Evolutionary conservation across 2,888 invertebrate genomes (phyloP).

Genomic region (Thysanoteuthis rhombus): DNA sequence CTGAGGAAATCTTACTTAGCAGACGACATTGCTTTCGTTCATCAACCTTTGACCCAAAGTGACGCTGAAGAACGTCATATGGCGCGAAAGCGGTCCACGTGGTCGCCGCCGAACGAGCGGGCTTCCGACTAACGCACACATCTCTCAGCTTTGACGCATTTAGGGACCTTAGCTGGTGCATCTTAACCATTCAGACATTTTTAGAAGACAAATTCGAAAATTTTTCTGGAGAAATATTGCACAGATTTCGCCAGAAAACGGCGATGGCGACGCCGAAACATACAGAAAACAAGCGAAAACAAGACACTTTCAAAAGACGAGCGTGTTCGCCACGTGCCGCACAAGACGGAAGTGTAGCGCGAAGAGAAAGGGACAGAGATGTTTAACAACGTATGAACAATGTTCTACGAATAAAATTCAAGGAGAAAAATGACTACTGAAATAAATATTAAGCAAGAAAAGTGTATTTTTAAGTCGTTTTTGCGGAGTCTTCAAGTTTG

Average conservation of each 20-base stretch:
- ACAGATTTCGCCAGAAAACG: background rate
- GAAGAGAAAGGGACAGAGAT: constrained; percentile 17
- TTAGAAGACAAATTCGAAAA: background rate
- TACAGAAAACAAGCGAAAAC: background rate
- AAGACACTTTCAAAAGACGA: background rate
- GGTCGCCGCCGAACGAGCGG: background rate
- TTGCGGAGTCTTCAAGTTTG: constrained; percentile 16
- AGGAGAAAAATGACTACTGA: background rate
- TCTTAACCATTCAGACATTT: background rate
- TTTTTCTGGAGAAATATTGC: background rate
- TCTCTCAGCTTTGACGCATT: background rate
- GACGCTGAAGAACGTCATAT: constrained; percentile 51
- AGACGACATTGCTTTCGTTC: constrained; percentile 47
- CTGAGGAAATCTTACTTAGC: constrained; percentile 37
- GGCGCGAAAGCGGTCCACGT: constrained; percentile 47
- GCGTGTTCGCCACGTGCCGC: background rate
- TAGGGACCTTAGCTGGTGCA: background rate
- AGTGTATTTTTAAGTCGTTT: constrained; percentile 17
- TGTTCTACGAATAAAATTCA: background rate
- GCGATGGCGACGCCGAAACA: background rate
- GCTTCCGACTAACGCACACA: background rate
- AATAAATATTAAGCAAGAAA: constrained; percentile 18
- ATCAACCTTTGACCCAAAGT: constrained; percentile 49
- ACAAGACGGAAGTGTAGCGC: background rate
- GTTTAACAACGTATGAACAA: background rate